phyloP scores from a whole-genome alignment of 2,888 invertebrate species.

The Sisyra terminalis region DNA sequence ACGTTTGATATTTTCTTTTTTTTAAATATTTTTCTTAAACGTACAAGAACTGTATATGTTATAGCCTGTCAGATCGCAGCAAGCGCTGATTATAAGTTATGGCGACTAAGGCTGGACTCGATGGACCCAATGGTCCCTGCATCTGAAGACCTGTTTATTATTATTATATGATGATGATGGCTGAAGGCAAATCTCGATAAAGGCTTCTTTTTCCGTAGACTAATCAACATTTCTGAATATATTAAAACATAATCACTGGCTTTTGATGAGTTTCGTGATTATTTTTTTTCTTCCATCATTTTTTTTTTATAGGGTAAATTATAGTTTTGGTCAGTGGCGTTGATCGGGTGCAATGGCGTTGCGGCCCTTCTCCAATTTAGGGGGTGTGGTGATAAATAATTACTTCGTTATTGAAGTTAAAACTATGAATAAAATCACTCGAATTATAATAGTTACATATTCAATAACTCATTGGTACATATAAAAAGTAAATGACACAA shows the following conservation, averaged over 20 bases:
- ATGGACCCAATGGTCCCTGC: background rate
- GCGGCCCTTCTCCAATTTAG: too few species aligned
- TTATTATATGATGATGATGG: background rate
- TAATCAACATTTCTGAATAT: constrained; percentile 3
- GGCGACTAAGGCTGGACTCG: constrained; percentile 2
- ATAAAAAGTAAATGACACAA: too few species aligned
- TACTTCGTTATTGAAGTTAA: too few species aligned
- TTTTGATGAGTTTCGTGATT: constrained; percentile 2
- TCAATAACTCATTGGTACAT: too few species aligned
- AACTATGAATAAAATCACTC: too few species aligned
- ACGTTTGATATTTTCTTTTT: background rate
- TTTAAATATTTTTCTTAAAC: background rate
- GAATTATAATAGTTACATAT: too few species aligned
- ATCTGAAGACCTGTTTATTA: background rate
- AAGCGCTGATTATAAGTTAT: constrained; percentile 6
- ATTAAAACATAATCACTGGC: constrained; percentile 1
- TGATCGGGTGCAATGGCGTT: too few species aligned
- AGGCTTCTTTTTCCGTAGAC: background rate
- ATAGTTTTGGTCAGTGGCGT: too few species aligned
- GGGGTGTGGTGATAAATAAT: too few species aligned
- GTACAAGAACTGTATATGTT: constrained; percentile 2
- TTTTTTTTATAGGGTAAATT: background rate
- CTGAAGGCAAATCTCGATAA: constrained; percentile 1
- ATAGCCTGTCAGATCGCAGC: constrained; percentile 6
- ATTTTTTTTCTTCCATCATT: background rate